Evolutionary conservation across 2,113 vertebrate species (phyloP).

Genomic region (Laticauda colubrina): DNA sequence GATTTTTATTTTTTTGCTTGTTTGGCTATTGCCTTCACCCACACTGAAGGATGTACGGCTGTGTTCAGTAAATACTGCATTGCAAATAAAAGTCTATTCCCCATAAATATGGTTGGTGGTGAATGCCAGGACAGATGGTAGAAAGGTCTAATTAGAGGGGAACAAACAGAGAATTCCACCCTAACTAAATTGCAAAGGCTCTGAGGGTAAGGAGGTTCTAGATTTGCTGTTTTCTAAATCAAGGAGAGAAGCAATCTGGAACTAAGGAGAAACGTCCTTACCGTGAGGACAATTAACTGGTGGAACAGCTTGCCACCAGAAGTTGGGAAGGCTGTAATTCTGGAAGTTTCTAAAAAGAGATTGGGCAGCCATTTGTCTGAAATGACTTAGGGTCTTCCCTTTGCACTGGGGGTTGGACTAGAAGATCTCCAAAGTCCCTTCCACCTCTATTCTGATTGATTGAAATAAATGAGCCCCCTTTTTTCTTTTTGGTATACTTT

Average conservation of each 20-base stretch:
- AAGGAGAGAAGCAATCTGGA: background rate
- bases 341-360: background rate
- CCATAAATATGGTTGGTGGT: background rate
- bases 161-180: background rate
- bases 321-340: background rate
- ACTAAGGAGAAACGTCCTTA: background rate
- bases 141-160: background rate
- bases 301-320: background rate
- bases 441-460: no score
- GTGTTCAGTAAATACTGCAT: conserved; percentile 11
- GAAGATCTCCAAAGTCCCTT: no score
- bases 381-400: no score
- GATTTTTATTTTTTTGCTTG: conserved; percentile 6
- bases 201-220: background rate
- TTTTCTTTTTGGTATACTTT: background rate
- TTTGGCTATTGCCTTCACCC: conserved; percentile 7
- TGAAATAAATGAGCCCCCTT: no score
- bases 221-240: background rate
- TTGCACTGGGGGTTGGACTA: no score
- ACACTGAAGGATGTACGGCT: conserved; percentile 17
- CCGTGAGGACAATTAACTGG: background rate
- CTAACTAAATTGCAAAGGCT: background rate
- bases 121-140: background rate
- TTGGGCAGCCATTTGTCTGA: background rate
- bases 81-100: background rate